Conservation (phyloP, 1,140 invertebrate genomes). For the Drosophila kanapiae region DNA sequence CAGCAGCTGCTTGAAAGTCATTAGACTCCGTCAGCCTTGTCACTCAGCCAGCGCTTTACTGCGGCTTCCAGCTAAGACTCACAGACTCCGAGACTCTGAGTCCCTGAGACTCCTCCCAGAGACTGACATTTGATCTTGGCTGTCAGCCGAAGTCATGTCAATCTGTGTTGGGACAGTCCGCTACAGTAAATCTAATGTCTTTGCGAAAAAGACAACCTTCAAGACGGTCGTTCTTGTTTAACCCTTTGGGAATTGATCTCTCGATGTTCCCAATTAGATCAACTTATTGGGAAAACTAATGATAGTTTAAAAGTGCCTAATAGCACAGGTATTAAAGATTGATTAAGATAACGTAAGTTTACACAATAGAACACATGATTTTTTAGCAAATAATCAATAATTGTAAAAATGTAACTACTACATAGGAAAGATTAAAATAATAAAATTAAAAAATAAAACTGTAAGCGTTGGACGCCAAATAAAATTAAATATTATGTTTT, state of each 20-base stretch:
- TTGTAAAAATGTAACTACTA: no score
- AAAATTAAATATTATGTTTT: no score
- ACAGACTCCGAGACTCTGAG: conserved; percentile 6
- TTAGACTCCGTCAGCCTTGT: conserved; percentile 58
- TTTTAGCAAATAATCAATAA: no score
- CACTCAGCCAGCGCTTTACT: conserved; percentile 41
- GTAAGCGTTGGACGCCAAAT: no score
- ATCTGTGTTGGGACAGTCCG: conserved; percentile 51
- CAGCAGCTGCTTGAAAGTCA: conserved; percentile 62
- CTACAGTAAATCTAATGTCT: conserved; percentile 21
- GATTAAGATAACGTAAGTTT: no score
- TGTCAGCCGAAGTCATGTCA: conserved; percentile 53
- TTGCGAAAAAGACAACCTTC: conserved; percentile 31
- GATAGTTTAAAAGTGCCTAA: neutral
- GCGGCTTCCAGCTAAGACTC: conserved; percentile 29
- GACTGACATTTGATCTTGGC: conserved; percentile 49
- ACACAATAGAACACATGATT: no score
- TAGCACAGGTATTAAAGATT: neutral
- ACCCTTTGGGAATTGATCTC: conserved; percentile 30
- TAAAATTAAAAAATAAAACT: no score
- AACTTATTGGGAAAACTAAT: conserved; percentile 2
- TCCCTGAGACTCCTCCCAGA: conserved; percentile 5
- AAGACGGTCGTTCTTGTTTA: conserved; percentile 2
- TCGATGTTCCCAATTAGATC: conserved; percentile 18
- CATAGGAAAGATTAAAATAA: no score